Evolutionary conservation across 2,888 invertebrate genomes (phyloP), one percentile per base, ranked within the genome.

Genomic region (Ophraella communa): DNA sequence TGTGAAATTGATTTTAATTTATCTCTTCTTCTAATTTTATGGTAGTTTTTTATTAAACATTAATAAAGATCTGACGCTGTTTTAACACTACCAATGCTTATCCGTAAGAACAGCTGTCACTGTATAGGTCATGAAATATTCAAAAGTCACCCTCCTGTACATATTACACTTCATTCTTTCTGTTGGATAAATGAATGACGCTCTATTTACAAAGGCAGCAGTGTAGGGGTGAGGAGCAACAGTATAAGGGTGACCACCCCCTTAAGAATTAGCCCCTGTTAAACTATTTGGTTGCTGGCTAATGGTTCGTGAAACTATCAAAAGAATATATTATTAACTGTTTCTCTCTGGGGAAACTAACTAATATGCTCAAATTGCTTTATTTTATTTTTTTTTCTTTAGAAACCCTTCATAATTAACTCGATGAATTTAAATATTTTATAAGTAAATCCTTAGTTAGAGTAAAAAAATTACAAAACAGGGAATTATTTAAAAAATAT

Each of bases 261-360:
- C 66, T 61, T 54, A 62, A 71, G 64, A 66, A 72, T 67, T 70
- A 62, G 63, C 71, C 73, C 72, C 75, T 69, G 76, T 74, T 74
- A 74, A 78, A 77, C 77, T 77, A 76, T 76, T 78, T 73, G 78
- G 78, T 78, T 76, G 77, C 73, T 74, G 74, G 72, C 76, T 78
- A 78, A 78, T 78, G 78, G 77, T 75, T 73, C 77, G 77, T 76
- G 72, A 78, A 78, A 70, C 74, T 76, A 74, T 77, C 76, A 76
- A 78, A 77, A 73, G 77, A 76, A 77, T 77, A 76, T 66, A 76
- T 76, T 74, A 76, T 71, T 65, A 64, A 67, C 65, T 62, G 64
- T 59, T 62, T 67, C 66, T 65, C 66, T 67, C 65, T 63, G 61
- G 68, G 66, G 68, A 66, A 72, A 73, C 66, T 67, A 67, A 71